These are phyloP conservation scores for Poecilia picta DNA, from an alignment of 2,797 vertebrate genomes.

Conservation along the genomic window DNA sequence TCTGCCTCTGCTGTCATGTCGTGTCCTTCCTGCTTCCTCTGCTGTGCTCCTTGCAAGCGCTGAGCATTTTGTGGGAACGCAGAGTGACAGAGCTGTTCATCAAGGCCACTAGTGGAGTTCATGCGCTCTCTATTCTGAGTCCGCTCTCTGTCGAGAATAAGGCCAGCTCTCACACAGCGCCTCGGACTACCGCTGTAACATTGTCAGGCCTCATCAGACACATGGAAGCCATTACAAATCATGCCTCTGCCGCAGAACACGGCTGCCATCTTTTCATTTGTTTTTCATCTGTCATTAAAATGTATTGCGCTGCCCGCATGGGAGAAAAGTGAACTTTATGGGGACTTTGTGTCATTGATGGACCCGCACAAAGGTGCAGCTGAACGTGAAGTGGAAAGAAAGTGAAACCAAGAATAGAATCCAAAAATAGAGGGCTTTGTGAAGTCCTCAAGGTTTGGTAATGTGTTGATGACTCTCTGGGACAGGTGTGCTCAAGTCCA, in stretches of 20 bases:
- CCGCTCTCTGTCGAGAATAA: conserved; percentile 40
- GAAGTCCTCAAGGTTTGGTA: neutral
- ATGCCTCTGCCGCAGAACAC: conserved; percentile 32
- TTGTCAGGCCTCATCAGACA: conserved; percentile 61
- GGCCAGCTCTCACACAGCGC: conserved; percentile 25
- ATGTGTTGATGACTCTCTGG: neutral
- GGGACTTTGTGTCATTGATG: neutral
- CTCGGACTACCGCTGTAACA: conserved; percentile 39
- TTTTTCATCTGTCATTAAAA: conserved; percentile 42
- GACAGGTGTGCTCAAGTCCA: too few species aligned
- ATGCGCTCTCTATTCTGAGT: conserved; percentile 37
- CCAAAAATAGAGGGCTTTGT: neutral
- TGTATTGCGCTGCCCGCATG: conserved; percentile 13
- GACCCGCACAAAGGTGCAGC: neutral
- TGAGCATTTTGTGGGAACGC: conserved; percentile 53
- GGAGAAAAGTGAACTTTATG: conserved; percentile 41
- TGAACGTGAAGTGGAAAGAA: neutral
- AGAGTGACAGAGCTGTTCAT: conserved; percentile 56
- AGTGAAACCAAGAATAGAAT: neutral
- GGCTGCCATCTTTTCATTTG: conserved; percentile 36
- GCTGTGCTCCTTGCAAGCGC: conserved; percentile 43
- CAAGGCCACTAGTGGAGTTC: conserved; percentile 32
- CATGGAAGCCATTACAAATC: conserved; percentile 46
- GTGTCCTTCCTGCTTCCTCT: conserved; percentile 27
- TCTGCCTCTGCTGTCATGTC: conserved; percentile 14